Evolutionary conservation across 2,888 invertebrate genomes (phyloP), one percentile per base, ranked within the genome.

Genomic region (Apeira syringaria): DNA sequence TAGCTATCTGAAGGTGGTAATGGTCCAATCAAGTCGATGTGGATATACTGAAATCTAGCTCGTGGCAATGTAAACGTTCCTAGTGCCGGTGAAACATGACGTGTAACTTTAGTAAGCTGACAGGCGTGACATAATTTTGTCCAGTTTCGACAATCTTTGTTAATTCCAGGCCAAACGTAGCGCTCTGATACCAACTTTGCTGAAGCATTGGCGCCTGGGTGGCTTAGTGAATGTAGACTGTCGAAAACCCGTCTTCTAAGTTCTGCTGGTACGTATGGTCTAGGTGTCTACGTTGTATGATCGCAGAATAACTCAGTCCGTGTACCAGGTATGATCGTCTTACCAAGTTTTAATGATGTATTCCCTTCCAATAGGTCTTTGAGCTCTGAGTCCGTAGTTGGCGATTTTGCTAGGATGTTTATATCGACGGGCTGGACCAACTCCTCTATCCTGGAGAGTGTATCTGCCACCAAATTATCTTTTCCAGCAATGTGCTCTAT

Each of bases 11-110:
- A 31, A 10, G 8, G 1, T 0, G 53, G 56, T 5, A 58, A 25
- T 0, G 53, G 81, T 1, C 80, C 56, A 7, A 59, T 33, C 5
- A 60, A 52, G 52, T 89, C 84, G 0, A 89, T 59, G 47, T 85
- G 82, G 3, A 64, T 35, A 9, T 61, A 56, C 0, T 4, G 5
- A 15, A 64, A 51, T n/a, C n/a, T n/a, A n/a, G 1, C 58, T 31
- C 8, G 8, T 3, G 2, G 11, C 28, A 6, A 51, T 10, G 27
- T 20, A 7, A 35, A 27, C 5, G 15, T 26, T 1, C 35, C 11
- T 10, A 52, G n/a, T 4, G 53, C 53, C 9, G 53, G 22, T 2
- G 25, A 22, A 0, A 41, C 41, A 41, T 76, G 77, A 4, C 69
- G 53, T 0, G 47, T 30, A 0, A 76, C 45, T 32, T 80, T 79